Conservation (phyloP, 2,113 vertebrate species). For the Cyanoderma ruficeps region DNA sequence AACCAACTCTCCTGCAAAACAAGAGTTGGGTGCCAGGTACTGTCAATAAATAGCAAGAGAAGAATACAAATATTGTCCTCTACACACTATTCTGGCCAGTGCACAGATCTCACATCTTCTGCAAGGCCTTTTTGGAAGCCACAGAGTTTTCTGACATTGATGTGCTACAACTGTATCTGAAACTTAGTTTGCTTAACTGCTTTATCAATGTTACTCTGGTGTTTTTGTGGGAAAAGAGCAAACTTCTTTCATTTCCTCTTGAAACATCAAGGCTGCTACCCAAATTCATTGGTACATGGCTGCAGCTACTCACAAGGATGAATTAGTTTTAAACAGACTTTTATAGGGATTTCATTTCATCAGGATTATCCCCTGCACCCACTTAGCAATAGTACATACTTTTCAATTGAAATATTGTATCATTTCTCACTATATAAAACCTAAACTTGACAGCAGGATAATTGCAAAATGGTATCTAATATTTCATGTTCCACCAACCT, state of each 20-base stretch:
- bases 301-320: not conserved
- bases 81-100: not conserved
- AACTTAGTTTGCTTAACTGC: not conserved
- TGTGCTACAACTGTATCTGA: not conserved
- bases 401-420: not conserved
- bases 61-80: not conserved
- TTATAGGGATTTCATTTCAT: not conserved
- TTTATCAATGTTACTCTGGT: not conserved
- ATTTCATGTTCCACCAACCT: not conserved
- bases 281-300: not conserved
- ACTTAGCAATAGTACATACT: not conserved
- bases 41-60: not conserved
- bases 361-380: not conserved
- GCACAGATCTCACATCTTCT: not conserved
- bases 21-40: not conserved
- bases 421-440: not conserved
- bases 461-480: not conserved
- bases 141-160: not conserved
- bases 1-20: not conserved
- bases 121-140: not conserved
- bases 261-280: conserved; percentile 14
- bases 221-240: not conserved
- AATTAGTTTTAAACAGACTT: conserved; percentile 8
- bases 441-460: not conserved
- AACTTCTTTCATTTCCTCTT: not conserved